Conservation (phyloP, 2,797 vertebrate species). For the Botia kubotai region DNA sequence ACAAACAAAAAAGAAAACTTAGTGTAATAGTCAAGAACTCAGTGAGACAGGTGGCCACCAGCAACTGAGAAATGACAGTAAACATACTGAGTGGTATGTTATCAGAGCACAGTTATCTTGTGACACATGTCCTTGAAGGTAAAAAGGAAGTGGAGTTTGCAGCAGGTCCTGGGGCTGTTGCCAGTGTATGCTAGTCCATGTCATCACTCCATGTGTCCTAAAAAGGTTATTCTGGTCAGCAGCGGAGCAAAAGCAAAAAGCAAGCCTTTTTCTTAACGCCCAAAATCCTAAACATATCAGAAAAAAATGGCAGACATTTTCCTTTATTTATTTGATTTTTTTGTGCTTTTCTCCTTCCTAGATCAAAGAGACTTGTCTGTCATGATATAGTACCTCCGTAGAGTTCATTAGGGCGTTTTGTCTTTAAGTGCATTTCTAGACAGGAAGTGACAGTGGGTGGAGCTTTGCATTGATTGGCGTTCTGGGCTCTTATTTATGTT, state of each 20-base stretch:
- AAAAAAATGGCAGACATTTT: constrained; percentile 88
- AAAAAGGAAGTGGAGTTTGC: constrained; percentile 7
- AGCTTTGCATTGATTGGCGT: constrained; percentile 23
- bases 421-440: constrained; percentile 88
- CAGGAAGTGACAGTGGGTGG: constrained; percentile 46
- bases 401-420: constrained; percentile 83
- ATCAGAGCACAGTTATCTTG: constrained; percentile 5
- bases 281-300: constrained; percentile 81
- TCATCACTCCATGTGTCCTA: constrained; percentile 71
- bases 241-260: constrained; percentile 92
- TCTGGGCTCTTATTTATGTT: not conserved
- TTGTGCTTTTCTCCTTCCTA: constrained; percentile 78
- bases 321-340: constrained; percentile 69
- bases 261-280: constrained; percentile 78
- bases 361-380: constrained; percentile 78
- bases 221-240: constrained; percentile 89
- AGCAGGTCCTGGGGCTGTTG: constrained; percentile 31
- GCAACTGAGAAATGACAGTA: not conserved
- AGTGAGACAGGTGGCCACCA: not conserved
- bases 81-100: not conserved
- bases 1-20: not conserved
- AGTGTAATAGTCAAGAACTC: constrained; percentile 1
- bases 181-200: constrained; percentile 49
- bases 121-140: constrained; percentile 17
- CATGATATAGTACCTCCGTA: constrained; percentile 82